A percentile compares a stretch with the other conserved stretches of the same genome.
Evolutionary conservation across 2,888 invertebrate genomes (phyloP).

Genomic region (Latrodectus elegans): DNA sequence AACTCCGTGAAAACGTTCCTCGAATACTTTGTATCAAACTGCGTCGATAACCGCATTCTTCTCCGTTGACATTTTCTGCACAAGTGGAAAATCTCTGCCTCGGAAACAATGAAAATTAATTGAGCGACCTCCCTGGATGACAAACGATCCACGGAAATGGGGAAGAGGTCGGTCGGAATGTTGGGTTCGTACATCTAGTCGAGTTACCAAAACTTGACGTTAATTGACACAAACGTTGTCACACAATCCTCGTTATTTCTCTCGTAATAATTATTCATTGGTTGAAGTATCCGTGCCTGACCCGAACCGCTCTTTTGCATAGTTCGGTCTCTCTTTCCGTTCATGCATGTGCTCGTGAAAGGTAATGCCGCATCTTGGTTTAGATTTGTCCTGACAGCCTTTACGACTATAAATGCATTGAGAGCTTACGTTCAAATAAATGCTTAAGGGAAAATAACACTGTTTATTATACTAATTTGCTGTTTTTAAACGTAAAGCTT

Average conservation of each 20-base stretch:
- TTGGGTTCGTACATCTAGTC: neutral
- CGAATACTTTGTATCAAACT: too few species aligned
- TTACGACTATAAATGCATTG: too few species aligned
- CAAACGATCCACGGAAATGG: neutral
- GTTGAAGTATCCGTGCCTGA: neutral
- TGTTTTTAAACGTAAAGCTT: too few species aligned
- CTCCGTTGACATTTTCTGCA: too few species aligned
- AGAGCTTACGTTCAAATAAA: too few species aligned
- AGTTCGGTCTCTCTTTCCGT: neutral
- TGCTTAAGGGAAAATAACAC: too few species aligned
- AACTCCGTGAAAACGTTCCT: too few species aligned
- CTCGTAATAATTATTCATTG: neutral
- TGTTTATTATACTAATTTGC: too few species aligned
- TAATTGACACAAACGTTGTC: slow-evolving; percentile 5
- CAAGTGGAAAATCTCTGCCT: neutral
- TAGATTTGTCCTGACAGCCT: too few species aligned
- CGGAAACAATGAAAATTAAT: neutral
- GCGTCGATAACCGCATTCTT: too few species aligned
- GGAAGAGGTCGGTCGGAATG: neutral
- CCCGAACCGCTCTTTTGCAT: neutral
- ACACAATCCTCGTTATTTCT: neutral
- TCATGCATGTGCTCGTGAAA: neutral
- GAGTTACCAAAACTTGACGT: slow-evolving; percentile 5
- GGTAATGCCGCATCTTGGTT: too few species aligned
- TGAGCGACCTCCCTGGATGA: neutral